Evolutionary conservation across 1,140 invertebrate genomes (phyloP).

Genomic region (Triops longicaudatus): DNA sequence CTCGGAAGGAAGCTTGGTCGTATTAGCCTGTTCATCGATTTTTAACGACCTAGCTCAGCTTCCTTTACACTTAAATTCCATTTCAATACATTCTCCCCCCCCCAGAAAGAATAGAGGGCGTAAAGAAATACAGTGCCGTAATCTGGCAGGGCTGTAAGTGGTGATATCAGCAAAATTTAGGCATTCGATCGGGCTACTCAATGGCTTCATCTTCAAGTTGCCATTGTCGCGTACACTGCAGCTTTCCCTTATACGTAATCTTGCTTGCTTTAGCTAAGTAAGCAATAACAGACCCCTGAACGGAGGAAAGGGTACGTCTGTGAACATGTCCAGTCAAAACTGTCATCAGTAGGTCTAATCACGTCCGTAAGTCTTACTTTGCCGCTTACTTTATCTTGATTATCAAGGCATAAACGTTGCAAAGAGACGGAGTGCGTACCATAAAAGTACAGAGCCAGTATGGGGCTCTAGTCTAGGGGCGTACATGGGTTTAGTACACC

Average conservation of each 20-base stretch:
- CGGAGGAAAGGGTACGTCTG: not conserved
- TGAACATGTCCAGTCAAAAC: not conserved
- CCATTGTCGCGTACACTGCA: too few relatives aligned
- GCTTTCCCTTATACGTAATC: not conserved
- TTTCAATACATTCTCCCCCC: not conserved
- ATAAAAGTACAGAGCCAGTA: slow-evolving; percentile 4
- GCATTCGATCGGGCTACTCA: not conserved
- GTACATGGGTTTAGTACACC: not conserved
- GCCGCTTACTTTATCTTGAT: slow-evolving; percentile 1
- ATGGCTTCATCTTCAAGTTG: not conserved
- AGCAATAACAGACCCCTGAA: not conserved
- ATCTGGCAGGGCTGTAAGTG: not conserved
- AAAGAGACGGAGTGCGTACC: not conserved
- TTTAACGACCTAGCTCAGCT: not conserved
- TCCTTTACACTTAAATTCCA: not conserved
- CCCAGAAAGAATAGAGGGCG: not conserved
- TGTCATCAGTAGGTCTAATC: slow-evolving; percentile 11
- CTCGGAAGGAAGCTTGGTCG: not conserved
- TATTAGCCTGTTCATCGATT: slow-evolving; percentile 1
- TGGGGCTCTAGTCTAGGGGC: not conserved
- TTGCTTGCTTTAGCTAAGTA: not conserved
- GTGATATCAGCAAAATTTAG: not conserved
- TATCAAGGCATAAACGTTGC: not conserved
- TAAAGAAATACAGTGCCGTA: not conserved
- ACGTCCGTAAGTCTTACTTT: not conserved